Evolutionary conservation across 2,888 invertebrate genomes (phyloP).

Genomic region (Zelleria hepariella): DNA sequence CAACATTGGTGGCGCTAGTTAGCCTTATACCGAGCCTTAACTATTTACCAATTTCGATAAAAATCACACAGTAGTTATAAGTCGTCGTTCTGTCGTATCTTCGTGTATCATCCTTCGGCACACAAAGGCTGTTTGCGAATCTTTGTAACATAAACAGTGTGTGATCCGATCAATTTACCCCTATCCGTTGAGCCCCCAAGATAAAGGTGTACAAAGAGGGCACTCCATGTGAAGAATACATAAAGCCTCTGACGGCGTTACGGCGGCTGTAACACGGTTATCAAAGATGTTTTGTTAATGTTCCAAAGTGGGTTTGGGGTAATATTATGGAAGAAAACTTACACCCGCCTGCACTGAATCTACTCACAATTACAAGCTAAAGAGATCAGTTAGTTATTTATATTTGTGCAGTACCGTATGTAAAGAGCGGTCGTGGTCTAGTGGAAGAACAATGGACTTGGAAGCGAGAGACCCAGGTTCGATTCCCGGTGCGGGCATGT

Average conservation of each 20-base stretch:
- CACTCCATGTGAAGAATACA: not conserved
- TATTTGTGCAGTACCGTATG: no score
- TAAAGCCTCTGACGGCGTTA: not conserved
- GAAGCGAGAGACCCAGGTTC: no score
- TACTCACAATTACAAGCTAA: no score
- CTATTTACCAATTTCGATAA: no score
- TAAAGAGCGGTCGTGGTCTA: no score
- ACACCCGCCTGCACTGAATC: no score
- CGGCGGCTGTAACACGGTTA: not conserved
- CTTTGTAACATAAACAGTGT: constrained; percentile 39
- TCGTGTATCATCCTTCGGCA: constrained; percentile 19
- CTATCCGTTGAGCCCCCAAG: constrained; percentile 14
- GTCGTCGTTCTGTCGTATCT: not conserved
- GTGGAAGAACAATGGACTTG: no score
- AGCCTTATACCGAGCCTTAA: no score
- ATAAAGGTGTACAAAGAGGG: constrained; percentile 10
- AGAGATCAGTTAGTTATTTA: no score
- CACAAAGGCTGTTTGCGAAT: constrained; percentile 48
- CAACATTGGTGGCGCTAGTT: no score
- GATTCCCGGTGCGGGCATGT: no score
- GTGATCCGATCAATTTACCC: constrained; percentile 39
- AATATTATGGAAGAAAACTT: not conserved
- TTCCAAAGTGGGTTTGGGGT: not conserved
- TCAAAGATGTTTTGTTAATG: not conserved
- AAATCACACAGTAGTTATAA: no score